Percentiles rank a stretch among this genome's conserved stretches.
phyloP scores from a whole-genome alignment of 2,797 vertebrate species.

The Bufotes viridis region DNA sequence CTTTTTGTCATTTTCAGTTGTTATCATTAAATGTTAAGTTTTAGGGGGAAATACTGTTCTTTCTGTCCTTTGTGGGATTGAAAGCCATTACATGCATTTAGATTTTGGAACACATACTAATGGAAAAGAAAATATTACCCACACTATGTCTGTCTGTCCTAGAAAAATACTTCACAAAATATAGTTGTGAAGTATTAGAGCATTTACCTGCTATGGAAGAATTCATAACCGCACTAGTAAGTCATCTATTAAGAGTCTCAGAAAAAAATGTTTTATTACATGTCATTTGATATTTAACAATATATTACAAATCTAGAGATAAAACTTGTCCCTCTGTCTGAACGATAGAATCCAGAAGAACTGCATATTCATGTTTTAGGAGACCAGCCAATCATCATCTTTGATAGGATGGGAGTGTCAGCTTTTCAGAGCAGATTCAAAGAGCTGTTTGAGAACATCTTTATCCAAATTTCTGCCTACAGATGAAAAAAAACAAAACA shows the following conservation, averaged over 20 bases:
- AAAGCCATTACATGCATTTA: no score
- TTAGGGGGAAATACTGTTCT: no score
- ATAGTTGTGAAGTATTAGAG: no score
- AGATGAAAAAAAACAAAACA: slow-evolving; percentile 55
- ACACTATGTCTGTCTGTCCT: no score
- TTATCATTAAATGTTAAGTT: no score
- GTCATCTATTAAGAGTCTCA: neutral
- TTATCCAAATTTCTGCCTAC: slow-evolving; percentile 91
- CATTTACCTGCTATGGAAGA: no score
- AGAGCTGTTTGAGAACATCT: slow-evolving; percentile 81
- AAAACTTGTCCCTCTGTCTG: neutral
- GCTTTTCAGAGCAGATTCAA: slow-evolving; percentile 75
- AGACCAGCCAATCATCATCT: neutral
- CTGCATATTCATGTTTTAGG: neutral
- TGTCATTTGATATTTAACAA: slow-evolving; percentile 1
- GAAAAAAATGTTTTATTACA: neutral
- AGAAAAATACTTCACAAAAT: no score
- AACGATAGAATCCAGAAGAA: neutral
- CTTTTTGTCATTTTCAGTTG: no score
- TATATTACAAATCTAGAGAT: slow-evolving; percentile 8
- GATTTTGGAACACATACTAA: no score
- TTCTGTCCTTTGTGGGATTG: no score
- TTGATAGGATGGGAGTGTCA: slow-evolving; percentile 37
- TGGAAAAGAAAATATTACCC: no score
- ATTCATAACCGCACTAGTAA: neutral